Evolutionary conservation across 2,888 invertebrate species (phyloP), one percentile per base, ranked within the genome.

Genomic region (Laspeyria flexula): DNA sequence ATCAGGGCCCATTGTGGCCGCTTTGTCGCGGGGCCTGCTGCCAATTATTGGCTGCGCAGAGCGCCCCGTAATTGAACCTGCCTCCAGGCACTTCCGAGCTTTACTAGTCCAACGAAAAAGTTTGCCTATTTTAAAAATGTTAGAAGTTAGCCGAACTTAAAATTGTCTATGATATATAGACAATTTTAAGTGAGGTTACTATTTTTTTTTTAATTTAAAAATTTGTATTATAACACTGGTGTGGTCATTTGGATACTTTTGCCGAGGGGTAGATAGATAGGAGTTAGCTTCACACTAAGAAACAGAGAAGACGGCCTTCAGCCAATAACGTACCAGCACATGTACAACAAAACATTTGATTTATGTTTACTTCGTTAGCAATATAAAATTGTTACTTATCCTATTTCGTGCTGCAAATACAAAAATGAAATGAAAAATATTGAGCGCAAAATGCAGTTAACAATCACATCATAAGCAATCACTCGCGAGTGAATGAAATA

Each of bases 1-100:
- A 91, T 91, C 91, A 91, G 86, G 71, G 82, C 78, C 87, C 84
- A 89, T 90, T 90, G 90, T 90, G 89, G 89, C 79, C 85, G 88
- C 89, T 91, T 91, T 90, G 90, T 90, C 88, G 86, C 83, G 85
- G 79, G 81, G 75, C 80, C 82, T 80, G 83, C 79, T 82, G 87
- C 89, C 90, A 90, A 90, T 90, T 87, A 90, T 88, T 88, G 89
- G 88, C 82, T 83, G 83, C 79, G 80, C 78, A 67, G 77, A 74
- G 79, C 73, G 73, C 75, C 65, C 70, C 78, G 87, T 88, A 89
- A 90, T 90, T 89, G 88, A 88, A 88, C 86, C 83, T 76, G 84
- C 81, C 83, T 79, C 77, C 50, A 68, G 79, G 75, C 77, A 72
- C 73, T 74, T 75, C 63, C 56, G 43, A 71, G 73, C 76, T 77